Evolutionary conservation across 2,888 invertebrate genomes (phyloP).

Genomic region (Pterobdella sp.): DNA sequence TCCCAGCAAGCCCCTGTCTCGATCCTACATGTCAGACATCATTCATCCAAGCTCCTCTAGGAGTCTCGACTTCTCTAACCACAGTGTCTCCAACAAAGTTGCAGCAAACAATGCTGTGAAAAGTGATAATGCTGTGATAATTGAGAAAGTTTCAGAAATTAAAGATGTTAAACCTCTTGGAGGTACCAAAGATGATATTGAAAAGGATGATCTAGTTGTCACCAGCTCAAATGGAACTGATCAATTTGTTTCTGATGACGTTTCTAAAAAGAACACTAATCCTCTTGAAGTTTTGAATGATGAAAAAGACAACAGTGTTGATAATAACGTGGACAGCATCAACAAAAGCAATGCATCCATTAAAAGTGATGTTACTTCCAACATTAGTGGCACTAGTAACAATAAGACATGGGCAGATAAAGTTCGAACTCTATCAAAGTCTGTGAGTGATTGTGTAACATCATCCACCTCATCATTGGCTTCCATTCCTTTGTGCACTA

Average conservation of each 20-base stretch:
- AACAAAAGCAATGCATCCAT: neutral
- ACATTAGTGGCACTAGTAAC: neutral
- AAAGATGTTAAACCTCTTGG: neutral
- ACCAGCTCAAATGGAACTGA: neutral
- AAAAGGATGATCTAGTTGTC: neutral
- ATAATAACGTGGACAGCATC: neutral
- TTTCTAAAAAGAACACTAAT: too few relatives aligned
- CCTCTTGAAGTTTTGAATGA: neutral
- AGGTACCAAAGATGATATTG: neutral
- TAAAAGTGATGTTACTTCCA: neutral
- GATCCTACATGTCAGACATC: conserved; percentile 11
- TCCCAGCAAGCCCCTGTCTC: conserved; percentile 44
- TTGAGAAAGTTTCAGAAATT: neutral
- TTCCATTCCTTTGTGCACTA: too few relatives aligned
- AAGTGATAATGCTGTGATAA: neutral
- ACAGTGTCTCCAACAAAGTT: neutral
- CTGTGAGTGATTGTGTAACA: neutral
- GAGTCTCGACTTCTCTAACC: neutral
- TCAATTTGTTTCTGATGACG: neutral
- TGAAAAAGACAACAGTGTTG: neutral
- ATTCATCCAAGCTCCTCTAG: conserved; percentile 13
- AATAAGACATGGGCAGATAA: conserved; percentile 15
- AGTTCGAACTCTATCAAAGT: neutral
- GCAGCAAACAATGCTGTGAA: neutral
- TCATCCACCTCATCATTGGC: neutral